Base-by-base conservation (phyloP, 2,797 vertebrate species). In the Apogon hyalosoma region DNA sequence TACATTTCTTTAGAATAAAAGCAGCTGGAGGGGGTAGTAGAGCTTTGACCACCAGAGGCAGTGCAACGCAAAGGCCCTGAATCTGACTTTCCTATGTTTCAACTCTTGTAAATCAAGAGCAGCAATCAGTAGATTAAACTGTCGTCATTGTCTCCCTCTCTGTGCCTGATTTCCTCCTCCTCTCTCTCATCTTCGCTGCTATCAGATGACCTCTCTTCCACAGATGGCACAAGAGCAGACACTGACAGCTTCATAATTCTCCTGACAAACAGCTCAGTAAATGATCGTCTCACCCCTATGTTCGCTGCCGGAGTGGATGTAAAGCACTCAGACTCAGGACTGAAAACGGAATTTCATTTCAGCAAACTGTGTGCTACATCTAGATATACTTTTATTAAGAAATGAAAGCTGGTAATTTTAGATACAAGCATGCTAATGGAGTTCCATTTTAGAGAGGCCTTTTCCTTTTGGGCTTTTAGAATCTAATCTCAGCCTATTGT, bases 81-180 rank as follows among this genome's bases (percentile, higher is more conserved):
- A 48, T 50, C 41, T 51, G 76, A 80, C 76, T 79, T 78, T 74
- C 54, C 53, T 75, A 19, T 52, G 60, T 71, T 82, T 92, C 91
- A 87, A 87, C 83, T 87, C 87, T 94, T 92, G 92, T 91, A 94
- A 93, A 94, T 91, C 93, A 94, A 95, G 92, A 95, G 92, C 89
- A 86, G 90, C 93, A 94, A 96, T 83, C 82, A 83, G 77, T 55
- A 79, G 79, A 89, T 86, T 79, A 85, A 75, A 79, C 63, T 59
- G 73, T 54, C 69, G 69, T 61, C 43, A 67, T 46, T 79, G 65
- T 84, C 68, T 41, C 33, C 31, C 7, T 63, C 66, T 73, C 43
- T 49, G 53, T 14, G 61, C 60, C 69, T 64, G 72, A 81, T 75
- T 74, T 60, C 40, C 69, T 68, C 73, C 61, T 84, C 68, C 77